Conservation (phyloP, 2,113 vertebrate genomes). For the Scolopax mira region DNA sequence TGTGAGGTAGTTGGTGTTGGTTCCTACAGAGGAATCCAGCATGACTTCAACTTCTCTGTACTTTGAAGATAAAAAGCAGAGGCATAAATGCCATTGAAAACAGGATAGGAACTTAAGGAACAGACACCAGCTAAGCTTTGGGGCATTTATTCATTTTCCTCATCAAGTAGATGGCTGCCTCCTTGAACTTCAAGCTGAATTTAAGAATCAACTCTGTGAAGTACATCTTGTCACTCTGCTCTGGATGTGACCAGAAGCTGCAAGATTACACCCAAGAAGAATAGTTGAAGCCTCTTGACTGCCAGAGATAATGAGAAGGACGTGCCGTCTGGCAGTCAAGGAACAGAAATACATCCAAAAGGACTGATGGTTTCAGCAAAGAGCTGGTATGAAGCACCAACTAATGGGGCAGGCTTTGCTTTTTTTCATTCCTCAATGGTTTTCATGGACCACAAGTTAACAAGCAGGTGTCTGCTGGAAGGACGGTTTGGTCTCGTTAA, state of each 20-base stretch:
- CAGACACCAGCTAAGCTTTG: not conserved
- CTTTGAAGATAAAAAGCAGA: not conserved
- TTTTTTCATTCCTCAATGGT: not conserved
- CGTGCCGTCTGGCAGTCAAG: not conserved
- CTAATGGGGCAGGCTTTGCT: not conserved
- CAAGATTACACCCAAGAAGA: not conserved
- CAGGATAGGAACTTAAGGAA: not conserved
- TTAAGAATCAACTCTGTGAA: not conserved
- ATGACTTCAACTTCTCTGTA: not conserved
- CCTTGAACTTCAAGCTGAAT: not conserved
- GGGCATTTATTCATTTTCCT: not conserved
- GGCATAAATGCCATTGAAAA: not conserved
- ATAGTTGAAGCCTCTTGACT: not conserved
- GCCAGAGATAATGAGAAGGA: not conserved
- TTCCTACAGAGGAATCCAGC: not conserved
- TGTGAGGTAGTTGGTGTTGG: not conserved
- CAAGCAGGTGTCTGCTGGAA: fast-evolving
- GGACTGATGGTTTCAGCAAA: not conserved
- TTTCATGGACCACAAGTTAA: not conserved
- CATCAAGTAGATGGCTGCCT: not conserved
- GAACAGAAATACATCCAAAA: not conserved
- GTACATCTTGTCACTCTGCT: not conserved
- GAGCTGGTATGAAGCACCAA: not conserved
- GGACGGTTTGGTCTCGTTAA: not conserved
- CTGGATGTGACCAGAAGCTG: not conserved